Evolutionary conservation across 2,888 invertebrate genomes (phyloP).

Genomic region (Papilio gigon): DNA sequence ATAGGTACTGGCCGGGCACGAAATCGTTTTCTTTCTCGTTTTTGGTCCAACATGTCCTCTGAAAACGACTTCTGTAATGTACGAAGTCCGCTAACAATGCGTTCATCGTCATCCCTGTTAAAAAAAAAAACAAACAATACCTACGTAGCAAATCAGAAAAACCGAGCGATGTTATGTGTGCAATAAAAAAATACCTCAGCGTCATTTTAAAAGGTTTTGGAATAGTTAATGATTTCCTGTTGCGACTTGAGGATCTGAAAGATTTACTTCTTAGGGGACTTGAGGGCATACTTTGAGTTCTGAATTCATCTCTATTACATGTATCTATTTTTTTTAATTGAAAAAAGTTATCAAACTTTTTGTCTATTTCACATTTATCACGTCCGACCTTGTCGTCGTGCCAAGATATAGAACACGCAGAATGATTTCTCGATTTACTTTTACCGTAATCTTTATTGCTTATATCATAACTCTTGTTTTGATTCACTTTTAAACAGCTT

Average conservation of each 20-base stretch:
- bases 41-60: slow-evolving; percentile 73
- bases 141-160: slow-evolving; percentile 27
- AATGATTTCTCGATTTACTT: slow-evolving; percentile 68
- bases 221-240: slow-evolving; percentile 77
- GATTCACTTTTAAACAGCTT: slow-evolving; percentile 47
- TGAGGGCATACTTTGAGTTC: slow-evolving; percentile 82
- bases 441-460: slow-evolving; percentile 54
- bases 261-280: slow-evolving; percentile 78
- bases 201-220: slow-evolving; percentile 88
- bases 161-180: background rate
- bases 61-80: slow-evolving; percentile 75
- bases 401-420: slow-evolving; percentile 79
- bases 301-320: slow-evolving; percentile 59
- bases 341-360: slow-evolving; percentile 72
- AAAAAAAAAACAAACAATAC: slow-evolving; percentile 22
- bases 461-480: slow-evolving; percentile 52
- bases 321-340: slow-evolving; percentile 55
- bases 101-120: slow-evolving; percentile 85
- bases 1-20: slow-evolving; percentile 85
- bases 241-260: slow-evolving; percentile 55
- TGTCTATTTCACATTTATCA: slow-evolving; percentile 64
- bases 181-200: slow-evolving; percentile 78
- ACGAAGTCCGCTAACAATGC: slow-evolving; percentile 79
- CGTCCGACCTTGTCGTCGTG: slow-evolving; percentile 66
- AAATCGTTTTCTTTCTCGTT: slow-evolving; percentile 80